Percentiles rank a stretch among this genome's conserved stretches.
Evolutionary conservation across 2,113 vertebrate species (phyloP).

Genomic region (Semnornis frantzii): DNA sequence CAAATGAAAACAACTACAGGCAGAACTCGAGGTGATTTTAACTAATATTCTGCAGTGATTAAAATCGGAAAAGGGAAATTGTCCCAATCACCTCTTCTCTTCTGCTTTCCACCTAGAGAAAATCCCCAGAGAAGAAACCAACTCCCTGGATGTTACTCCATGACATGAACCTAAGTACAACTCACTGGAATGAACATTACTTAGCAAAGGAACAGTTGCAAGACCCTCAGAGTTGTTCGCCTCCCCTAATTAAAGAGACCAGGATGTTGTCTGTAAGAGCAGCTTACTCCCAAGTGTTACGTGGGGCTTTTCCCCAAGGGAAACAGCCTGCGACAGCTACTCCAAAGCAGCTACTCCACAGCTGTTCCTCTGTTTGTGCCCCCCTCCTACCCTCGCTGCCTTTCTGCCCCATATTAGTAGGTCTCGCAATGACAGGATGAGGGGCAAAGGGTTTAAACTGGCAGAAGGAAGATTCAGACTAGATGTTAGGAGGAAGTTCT

Average conservation of each 20-base stretch:
- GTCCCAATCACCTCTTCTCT: neutral
- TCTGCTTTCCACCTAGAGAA: neutral
- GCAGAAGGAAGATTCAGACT: no score
- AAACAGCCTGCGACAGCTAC: neutral
- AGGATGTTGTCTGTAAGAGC: neutral
- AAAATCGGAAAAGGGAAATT: slow-evolving; percentile 17
- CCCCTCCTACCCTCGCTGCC: neutral
- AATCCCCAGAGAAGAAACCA: neutral
- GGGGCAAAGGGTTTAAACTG: no score
- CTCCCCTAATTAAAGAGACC: slow-evolving; percentile 21
- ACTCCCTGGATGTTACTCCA: no score
- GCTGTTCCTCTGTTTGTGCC: neutral
- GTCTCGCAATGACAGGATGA: no score
- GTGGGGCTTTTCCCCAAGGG: neutral
- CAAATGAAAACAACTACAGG: slow-evolving; percentile 24
- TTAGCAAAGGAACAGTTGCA: slow-evolving; percentile 2
- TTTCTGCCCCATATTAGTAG: neutral
- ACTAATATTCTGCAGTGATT: slow-evolving; percentile 34
- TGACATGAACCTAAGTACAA: no score
- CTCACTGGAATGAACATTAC: neutral
- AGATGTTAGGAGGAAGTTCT: no score
- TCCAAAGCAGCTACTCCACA: slow-evolving; percentile 4
- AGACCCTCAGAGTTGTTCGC: slow-evolving; percentile 10
- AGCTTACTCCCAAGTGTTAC: neutral
- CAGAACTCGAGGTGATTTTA: slow-evolving; percentile 19